These are phyloP conservation scores for Macropus fuliginosus DNA, from an alignment of 2,797 vertebrate species.

Conservation along the genomic window DNA sequence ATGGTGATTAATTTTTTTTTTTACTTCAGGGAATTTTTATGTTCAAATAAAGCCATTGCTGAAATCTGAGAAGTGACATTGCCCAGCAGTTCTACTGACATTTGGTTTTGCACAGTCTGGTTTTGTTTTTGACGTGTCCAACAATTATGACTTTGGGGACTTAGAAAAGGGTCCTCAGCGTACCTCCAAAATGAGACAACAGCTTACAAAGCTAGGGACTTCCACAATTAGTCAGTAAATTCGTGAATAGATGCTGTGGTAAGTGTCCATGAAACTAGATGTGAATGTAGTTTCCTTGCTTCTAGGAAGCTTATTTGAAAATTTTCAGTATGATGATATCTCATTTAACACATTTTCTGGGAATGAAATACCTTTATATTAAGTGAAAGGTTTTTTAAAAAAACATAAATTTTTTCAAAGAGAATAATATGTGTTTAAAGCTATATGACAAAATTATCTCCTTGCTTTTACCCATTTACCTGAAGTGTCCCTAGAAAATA, in stretches of 20 bases:
- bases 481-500: not conserved
- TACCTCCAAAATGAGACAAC: not conserved
- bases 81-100: not conserved
- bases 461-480: not conserved
- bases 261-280: not conserved
- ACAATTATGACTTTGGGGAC: not conserved
- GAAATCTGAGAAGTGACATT: not conserved
- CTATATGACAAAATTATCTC: not conserved
- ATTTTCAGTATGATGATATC: not conserved
- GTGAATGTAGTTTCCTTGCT: not conserved
- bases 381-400: not conserved
- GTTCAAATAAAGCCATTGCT: not conserved
- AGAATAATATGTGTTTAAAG: not conserved
- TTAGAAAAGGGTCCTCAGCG: not conserved
- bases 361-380: not conserved
- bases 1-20: not conserved
- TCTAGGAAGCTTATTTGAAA: not conserved
- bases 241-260: not conserved
- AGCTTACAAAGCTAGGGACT: not conserved
- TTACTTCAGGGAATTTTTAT: constrained; percentile 30
- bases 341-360: not conserved
- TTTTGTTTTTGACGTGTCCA: not conserved
- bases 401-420: not conserved
- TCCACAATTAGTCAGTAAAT: not conserved
- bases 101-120: not conserved